Conservation (phyloP, 2,888 invertebrate genomes). For the Catocala fraxini region DNA sequence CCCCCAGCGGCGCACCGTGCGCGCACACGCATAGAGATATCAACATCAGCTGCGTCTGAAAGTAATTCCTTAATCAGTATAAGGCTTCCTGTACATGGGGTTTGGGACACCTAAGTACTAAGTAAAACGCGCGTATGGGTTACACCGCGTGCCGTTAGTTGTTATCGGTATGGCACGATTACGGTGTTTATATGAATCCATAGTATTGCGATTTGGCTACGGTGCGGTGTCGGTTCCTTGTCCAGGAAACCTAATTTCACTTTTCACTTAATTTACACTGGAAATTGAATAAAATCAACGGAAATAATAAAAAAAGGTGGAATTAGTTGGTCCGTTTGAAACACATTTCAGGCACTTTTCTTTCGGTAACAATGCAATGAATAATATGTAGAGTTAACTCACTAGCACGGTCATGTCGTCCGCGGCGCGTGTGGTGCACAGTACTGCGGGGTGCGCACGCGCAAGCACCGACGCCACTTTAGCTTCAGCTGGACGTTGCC, state of each 20-base stretch:
- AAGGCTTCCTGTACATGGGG: background rate
- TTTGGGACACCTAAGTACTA: too few relatives aligned
- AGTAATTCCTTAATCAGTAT: slow-evolving; percentile 11
- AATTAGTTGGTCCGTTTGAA: background rate
- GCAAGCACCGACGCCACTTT: slow-evolving; percentile 10
- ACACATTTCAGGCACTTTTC: background rate
- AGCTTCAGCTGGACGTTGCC: slow-evolving; percentile 23
- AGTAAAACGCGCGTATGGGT: too few relatives aligned
- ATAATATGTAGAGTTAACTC: slow-evolving; percentile 24
- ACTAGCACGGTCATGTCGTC: slow-evolving; percentile 48
- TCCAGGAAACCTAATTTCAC: background rate
- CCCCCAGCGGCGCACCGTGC: slow-evolving; percentile 52
- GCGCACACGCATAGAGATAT: slow-evolving; percentile 51
- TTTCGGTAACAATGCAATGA: background rate
- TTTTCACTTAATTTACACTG: background rate
- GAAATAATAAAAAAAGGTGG: background rate
- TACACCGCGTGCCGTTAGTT: too few relatives aligned
- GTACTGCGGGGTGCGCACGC: slow-evolving; percentile 36
- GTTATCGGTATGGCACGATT: too few relatives aligned
- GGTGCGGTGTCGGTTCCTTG: too few relatives aligned
- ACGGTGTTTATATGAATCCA: too few relatives aligned
- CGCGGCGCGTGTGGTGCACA: slow-evolving; percentile 34
- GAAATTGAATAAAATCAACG: background rate
- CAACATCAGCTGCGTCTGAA: slow-evolving; percentile 62
- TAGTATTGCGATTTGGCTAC: too few relatives aligned